Base-by-base conservation (phyloP, 2,113 vertebrate genomes). In the Brachyhypopomus occidentalis region DNA sequence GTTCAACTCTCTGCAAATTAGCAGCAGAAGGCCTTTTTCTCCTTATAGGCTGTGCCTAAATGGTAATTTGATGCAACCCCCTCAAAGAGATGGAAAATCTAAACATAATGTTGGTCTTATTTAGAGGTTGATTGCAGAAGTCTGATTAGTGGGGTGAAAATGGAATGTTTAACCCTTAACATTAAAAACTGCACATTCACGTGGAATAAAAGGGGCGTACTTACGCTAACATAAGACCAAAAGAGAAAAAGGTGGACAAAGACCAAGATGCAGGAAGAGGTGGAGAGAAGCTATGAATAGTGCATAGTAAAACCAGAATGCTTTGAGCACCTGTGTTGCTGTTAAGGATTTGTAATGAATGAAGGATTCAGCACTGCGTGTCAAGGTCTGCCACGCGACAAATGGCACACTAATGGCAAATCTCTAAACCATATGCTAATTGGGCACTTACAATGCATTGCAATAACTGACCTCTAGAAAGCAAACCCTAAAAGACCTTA, bases 341-440 rank as follows among this genome's bases (percentile, higher is more conserved):
- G 84, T 83, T 85, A 84, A 88, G 63, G 86, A 85, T 89, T 90
- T 86, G 81, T 90, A 88, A 93, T 89, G 86, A 91, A 92, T 89
- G 90, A 90, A 80, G 58, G 58, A 80, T 80, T 79, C 83, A 67
- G 87, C 82, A 83, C 77, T 66, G 48, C 71, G 59, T 89, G 89
- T 90, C 90, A 87, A 87, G 78, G 89, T 92, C 85, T 77, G 86
- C 84, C 91, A 90, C 90, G 86, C 87, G 78, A 91, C 88, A 93
- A 91, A 93, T 87, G 87, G 89, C 83, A 76, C 87, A 85, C 87
- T 90, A 89, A 90, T 90, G 89, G 90, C 90, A 90, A 74, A 88
- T 88, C 82, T 88, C 87, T 83, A 88, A 87, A 91, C 87, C 90
- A 87, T 90, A 88, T 88, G 89, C 75, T 91, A 90, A 92, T 90